phyloP scores from a whole-genome alignment of 2,113 vertebrate species.

The Limanda limanda region DNA sequence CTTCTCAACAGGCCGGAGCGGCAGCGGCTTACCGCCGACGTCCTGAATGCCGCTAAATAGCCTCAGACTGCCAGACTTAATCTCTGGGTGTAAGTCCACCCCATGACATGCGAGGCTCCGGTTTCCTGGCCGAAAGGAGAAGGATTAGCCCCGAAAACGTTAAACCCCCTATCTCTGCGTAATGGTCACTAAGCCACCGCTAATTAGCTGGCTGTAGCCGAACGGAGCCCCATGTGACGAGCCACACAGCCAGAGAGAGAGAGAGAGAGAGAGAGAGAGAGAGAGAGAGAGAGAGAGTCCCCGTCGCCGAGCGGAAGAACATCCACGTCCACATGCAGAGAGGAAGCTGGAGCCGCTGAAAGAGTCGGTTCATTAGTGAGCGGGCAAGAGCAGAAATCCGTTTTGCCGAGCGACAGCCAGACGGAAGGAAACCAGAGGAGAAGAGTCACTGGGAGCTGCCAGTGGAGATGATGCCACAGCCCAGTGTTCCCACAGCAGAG shows the following conservation, averaged over 20 bases:
- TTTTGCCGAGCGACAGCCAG: background rate
- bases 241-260: slow-evolving; percentile 20
- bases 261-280: slow-evolving; percentile 25
- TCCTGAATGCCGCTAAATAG: slow-evolving; percentile 66
- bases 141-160: slow-evolving; percentile 78
- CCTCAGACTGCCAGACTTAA: slow-evolving; percentile 63
- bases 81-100: slow-evolving; percentile 70
- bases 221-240: slow-evolving; percentile 71
- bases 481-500: too few relatives aligned
- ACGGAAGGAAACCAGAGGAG: too few relatives aligned
- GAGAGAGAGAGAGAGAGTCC: slow-evolving; percentile 21
- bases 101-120: slow-evolving; percentile 71
- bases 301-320: background rate
- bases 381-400: background rate
- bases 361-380: background rate
- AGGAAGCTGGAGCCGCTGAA: too few relatives aligned
- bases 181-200: slow-evolving; percentile 76
- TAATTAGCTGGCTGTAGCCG: slow-evolving; percentile 73
- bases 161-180: slow-evolving; percentile 73
- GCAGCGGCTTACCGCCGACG: slow-evolving; percentile 38
- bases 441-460: too few relatives aligned
- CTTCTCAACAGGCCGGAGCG: slow-evolving; percentile 25
- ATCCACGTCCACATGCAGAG: background rate
- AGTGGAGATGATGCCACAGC: too few relatives aligned
- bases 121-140: slow-evolving; percentile 68